These are phyloP conservation scores for Centropus unirufus DNA, from an alignment of 2,113 vertebrate species.

Conservation along the genomic window DNA sequence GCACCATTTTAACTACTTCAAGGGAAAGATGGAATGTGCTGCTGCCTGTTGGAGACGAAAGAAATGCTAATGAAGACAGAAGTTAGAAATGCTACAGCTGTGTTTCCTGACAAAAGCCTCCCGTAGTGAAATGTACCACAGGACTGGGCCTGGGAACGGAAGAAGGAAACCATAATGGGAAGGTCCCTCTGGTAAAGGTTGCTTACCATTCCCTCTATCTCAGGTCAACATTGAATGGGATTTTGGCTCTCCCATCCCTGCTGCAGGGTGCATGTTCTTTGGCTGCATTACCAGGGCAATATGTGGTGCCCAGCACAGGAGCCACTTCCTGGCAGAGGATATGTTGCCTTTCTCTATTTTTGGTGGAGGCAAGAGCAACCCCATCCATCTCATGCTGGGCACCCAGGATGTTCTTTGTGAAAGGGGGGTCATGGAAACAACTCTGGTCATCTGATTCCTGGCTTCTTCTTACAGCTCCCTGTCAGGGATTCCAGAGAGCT, in stretches of 20 bases:
- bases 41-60: background rate
- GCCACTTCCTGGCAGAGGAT: background rate
- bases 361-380: background rate
- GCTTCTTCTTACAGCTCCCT: background rate
- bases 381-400: background rate
- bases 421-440: background rate
- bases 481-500: background rate
- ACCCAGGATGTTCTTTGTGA: background rate
- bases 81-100: background rate
- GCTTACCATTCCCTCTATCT: background rate
- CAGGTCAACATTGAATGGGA: background rate
- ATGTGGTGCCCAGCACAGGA: background rate
- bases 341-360: background rate
- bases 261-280: background rate
- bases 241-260: background rate
- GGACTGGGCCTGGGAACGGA: background rate
- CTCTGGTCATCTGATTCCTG: background rate
- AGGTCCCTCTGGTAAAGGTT: background rate
- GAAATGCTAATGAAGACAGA: background rate
- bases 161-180: background rate
- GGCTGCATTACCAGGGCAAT: background rate
- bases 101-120: background rate
- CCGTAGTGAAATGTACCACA: background rate
- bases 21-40: background rate
- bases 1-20: background rate